Conservation (phyloP, 2,888 invertebrate species). For the Sthenelais limicola region DNA sequence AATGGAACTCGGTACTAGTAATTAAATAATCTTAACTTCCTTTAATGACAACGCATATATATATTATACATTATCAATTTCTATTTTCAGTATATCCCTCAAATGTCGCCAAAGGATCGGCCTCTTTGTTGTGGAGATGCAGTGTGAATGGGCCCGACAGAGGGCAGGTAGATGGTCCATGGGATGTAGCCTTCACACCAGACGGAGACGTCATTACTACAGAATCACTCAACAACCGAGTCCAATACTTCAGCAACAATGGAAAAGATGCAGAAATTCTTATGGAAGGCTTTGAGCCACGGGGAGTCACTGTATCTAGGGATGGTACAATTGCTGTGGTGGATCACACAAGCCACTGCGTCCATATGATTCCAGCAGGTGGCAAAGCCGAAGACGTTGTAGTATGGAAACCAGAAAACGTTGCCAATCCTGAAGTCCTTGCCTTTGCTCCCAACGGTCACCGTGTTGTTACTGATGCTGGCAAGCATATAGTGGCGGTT, state of each 20-base stretch:
- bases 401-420: constrained; percentile 8
- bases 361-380: constrained; percentile 4
- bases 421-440: constrained; percentile 10
- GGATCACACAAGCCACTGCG: constrained; percentile 25
- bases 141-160: constrained; percentile 15
- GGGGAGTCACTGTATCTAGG: constrained; percentile 6
- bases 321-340: constrained; percentile 23
- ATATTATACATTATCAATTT: constrained; percentile 1
- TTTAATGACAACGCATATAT: no score
- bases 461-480: constrained; percentile 27
- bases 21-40: no score
- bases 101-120: neutral
- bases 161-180: constrained; percentile 22
- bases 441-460: constrained; percentile 27
- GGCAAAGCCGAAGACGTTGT: neutral
- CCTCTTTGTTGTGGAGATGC: constrained; percentile 9
- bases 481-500: constrained; percentile 24
- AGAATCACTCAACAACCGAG: constrained; percentile 24
- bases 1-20: no score
- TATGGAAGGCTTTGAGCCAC: constrained; percentile 22
- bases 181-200: constrained; percentile 22
- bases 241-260: neutral
- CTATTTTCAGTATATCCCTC: constrained; percentile 11
- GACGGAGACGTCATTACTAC: constrained; percentile 23
- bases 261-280: neutral